Base-by-base conservation (phyloP, 2,797 vertebrate genomes). In the Oreochromis grahami region DNA sequence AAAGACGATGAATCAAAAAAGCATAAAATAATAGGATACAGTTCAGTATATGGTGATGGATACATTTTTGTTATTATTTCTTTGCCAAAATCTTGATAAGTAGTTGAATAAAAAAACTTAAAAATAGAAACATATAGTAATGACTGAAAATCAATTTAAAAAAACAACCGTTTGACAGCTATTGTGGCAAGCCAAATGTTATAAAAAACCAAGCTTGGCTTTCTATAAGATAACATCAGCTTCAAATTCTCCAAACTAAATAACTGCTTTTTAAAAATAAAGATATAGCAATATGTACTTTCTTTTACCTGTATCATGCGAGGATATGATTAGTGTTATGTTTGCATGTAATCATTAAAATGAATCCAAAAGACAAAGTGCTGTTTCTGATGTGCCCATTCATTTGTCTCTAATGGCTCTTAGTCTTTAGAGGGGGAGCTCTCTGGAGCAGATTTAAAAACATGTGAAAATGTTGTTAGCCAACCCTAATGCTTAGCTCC, bases 361-460 rank as follows among this genome's bases (percentile, higher is more conserved):
- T 14, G 10, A 79, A 78, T 77, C 7, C 1, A 2, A 80, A 72
- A 53, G 7, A 70, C 41, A 45, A 70, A 84, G 55, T 4, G 29
- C 45, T 34, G 5, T 76, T 81, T 77, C 56, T 72, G 14, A 14
- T 56, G 6, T 53, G 7, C 51, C 80, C 34, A 45, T 8, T 80
- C 21, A 29, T 34, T 90, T 77, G 70, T 34, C 55, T 84, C 24
- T 56, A 81, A 85, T 84, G 26, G 48, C 78, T 84, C 29, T 45
- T 51, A 65, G 41, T 76, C 32, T 26, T 15, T 26, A 26, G 41
- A 50, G 55, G 72, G 32, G 41, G 41, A 17, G 68, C 15, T 79
- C 41, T 81, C 87, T n/a, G 81, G 21, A 85, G 78, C 53, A 45
- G 52, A 78, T 82, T 60, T 81, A 90, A 81, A 82, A 65, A 55